Percentiles rank a stretch among this genome's conserved stretches.
Evolutionary conservation across 2,113 vertebrate species (phyloP).

Genomic region (Psettodes erumei): DNA sequence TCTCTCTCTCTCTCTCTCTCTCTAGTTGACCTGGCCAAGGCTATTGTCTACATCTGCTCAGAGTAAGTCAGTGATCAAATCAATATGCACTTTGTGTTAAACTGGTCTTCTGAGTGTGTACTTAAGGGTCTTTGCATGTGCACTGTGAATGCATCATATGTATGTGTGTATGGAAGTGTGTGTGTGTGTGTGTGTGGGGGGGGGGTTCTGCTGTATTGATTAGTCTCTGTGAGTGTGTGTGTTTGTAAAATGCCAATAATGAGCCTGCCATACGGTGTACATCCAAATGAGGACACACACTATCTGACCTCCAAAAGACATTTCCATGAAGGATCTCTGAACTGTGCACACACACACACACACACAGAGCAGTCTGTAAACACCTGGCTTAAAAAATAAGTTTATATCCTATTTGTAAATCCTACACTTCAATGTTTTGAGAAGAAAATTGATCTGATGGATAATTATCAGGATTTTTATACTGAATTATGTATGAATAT

Average conservation of each 20-base stretch:
- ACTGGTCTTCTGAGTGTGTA: slow-evolving; percentile 9
- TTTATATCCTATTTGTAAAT: background rate
- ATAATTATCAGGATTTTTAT: too few species aligned
- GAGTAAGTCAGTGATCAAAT: slow-evolving; percentile 42
- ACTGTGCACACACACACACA: background rate
- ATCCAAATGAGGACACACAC: slow-evolving; percentile 15
- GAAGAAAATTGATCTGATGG: background rate
- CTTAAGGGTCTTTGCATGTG: background rate
- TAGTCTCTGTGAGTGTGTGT: slow-evolving; percentile 12
- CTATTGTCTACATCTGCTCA: slow-evolving; percentile 1
- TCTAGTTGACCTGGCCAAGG: slow-evolving; percentile 53
- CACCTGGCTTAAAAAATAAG: too few species aligned
- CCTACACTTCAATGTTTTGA: too few species aligned
- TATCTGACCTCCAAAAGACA: slow-evolving; percentile 41
- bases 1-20: too few species aligned
- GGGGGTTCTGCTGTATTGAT: slow-evolving; percentile 46
- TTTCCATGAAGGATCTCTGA: background rate
- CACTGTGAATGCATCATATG: background rate
- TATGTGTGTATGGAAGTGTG: background rate
- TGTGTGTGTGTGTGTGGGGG: too few species aligned
- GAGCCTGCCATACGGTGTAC: background rate
- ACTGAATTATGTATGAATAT: too few species aligned
- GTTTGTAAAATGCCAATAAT: slow-evolving; percentile 31
- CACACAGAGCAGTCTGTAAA: too few species aligned
- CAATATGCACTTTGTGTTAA: slow-evolving; percentile 44